phyloP scores from a whole-genome alignment of 2,797 vertebrate species.

The Labeo calbasu region DNA sequence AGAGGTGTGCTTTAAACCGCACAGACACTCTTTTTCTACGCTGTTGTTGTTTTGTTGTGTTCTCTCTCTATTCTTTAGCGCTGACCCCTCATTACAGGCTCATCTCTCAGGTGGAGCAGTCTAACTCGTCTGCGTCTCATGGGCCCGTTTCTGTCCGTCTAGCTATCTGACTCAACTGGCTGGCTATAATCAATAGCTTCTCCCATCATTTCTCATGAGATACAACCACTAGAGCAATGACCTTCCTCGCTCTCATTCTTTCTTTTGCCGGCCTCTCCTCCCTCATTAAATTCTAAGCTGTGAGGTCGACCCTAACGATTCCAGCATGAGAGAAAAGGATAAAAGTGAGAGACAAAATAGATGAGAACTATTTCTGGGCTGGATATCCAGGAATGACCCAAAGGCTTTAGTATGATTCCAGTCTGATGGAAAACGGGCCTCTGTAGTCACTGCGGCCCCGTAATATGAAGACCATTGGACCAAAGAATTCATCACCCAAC shows the following conservation, averaged over 20 bases:
- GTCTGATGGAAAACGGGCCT: conserved; percentile 41
- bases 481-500: conserved; percentile 33
- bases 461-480: conserved; percentile 38
- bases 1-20: background rate
- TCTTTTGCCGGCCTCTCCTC: conserved; percentile 41
- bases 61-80: conserved; percentile 20
- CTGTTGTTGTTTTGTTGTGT: conserved; percentile 42
- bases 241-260: conserved; percentile 51
- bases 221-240: conserved; percentile 54
- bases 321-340: conserved; percentile 46
- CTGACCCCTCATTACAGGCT: conserved; percentile 51
- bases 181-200: conserved; percentile 74
- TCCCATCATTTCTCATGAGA: conserved; percentile 62
- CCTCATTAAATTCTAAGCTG: conserved; percentile 53
- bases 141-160: conserved; percentile 36
- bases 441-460: conserved; percentile 2
- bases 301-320: conserved; percentile 45
- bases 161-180: conserved; percentile 66
- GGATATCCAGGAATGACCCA: conserved; percentile 39
- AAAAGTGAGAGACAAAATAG: conserved; percentile 47
- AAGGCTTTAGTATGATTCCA: conserved; percentile 43
- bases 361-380: conserved; percentile 44
- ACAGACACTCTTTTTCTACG: background rate
- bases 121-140: conserved; percentile 27
- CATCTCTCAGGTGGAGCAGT: conserved; percentile 39